Evolutionary conservation across 2,888 invertebrate genomes (phyloP), one percentile per base, ranked within the genome.

Genomic region (Papilio gigon): DNA sequence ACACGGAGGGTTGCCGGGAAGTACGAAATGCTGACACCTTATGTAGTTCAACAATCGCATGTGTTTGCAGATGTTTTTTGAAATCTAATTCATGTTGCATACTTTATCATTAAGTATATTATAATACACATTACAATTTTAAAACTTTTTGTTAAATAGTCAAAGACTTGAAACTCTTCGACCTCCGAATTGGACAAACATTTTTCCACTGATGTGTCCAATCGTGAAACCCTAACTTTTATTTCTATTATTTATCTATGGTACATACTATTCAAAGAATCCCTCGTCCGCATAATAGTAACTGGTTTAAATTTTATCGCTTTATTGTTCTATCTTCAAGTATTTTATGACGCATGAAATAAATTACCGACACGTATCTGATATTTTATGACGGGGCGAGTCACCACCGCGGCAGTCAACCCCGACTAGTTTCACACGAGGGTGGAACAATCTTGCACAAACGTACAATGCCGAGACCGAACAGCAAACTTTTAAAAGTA

Each of bases 261-360:
- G n/a, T n/a, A n/a, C n/a, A 50, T 17, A 42, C 20, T 42, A 47
- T 53, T 12, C 35, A 27, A 56, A 42, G 25, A 25, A 25, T 50
- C 33, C 60, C 65, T 62, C 27, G n/a, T n/a, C 17, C 22, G 53
- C 20, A n/a, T 56, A 35, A 69, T 65, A 69, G 33, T 56, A 53
- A 61, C 65, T 50, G 60, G 69, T 69, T 69, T 73, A 72, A 72
- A 73, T 73, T 76, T 78, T 77, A 79, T 77, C 72, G 75, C 73
- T 77, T 72, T 75, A 79, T 71, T 80, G 81, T 80, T 82, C 79
- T 80, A 80, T 80, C 76, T 80, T 75, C 72, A 75, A 82, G 76
- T 80, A 78, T 80, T 85, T 83, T 83, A 86, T 81, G 78, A 76
- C 61, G 73, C 79, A 80, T 83, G 78, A 83, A 84, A 86, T 82